Evolutionary conservation across 2,113 vertebrate species (phyloP), one percentile per base, ranked within the genome.

Genomic region (Syngnathoides biaculeatus): DNA sequence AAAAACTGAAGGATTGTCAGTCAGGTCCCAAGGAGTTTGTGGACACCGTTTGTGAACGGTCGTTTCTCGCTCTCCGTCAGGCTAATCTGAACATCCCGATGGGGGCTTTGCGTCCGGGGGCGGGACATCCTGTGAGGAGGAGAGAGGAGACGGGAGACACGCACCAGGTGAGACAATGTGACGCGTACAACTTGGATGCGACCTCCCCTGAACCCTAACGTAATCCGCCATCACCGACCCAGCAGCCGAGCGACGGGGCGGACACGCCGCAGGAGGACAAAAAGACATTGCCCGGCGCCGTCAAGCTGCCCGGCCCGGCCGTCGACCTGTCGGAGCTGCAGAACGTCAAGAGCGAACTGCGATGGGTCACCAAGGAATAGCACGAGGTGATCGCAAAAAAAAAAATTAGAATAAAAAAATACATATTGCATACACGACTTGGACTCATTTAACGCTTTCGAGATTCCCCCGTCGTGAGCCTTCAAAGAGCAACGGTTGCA

Each of bases 51-150:
- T 84, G 65, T 89, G 53, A 88, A 73, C 84, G 72, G 75, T 68
- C 77, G 55, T 64, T 83, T 52, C 88, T 73, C 43, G 79, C 60
- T 74, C 70, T 81, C 78, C 86, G 69, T 75, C 90, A 99, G 97
- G 97, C 96, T 89, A 98, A 99, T 89, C 93, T 99, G 85, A 98
- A 98, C 89, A 99, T 99, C 89, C 97, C 97, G 67, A 99, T 98
- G 97, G 96, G 96, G 89, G 96, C 92, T 82, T 92, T 99, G 88
- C 94, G 94, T 87, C 97, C 97, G 72, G 97, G 96, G 88, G 96
- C 94, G 43, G 96, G 96, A 72, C 96, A 94, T 87, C 96, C 97
- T 86, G 94, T 94, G 22, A 95, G 89, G 90, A 97, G 92, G 92
- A 98, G 94, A 95, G 97, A 98, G 84, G 81, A 92, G 77, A 88